phyloP scores from a whole-genome alignment of 2,888 invertebrate genomes.

The Euclidia mi region DNA sequence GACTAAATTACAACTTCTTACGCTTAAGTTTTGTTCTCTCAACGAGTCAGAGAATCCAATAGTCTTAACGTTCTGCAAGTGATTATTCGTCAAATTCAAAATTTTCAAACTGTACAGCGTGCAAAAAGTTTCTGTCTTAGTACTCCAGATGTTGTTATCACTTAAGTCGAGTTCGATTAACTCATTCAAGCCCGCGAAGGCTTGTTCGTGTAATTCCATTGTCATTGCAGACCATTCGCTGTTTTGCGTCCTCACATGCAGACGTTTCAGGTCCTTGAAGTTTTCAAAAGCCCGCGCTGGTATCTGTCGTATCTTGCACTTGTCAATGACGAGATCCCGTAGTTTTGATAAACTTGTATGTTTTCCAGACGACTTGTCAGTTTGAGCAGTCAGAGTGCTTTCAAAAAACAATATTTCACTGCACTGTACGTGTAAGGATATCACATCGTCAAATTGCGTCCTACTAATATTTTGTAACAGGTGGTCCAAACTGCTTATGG shows the following conservation, averaged over 20 bases:
- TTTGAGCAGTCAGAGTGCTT: slow-evolving; percentile 91
- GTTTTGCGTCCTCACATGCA: slow-evolving; percentile 93
- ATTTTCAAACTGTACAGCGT: slow-evolving; percentile 92
- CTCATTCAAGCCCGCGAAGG: slow-evolving; percentile 92
- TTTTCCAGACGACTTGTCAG: slow-evolving; percentile 83
- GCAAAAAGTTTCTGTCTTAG: slow-evolving; percentile 93
- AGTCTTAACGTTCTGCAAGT: slow-evolving; percentile 93
- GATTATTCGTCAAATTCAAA: slow-evolving; percentile 94
- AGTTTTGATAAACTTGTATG: slow-evolving; percentile 91
- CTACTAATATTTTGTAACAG: slow-evolving; percentile 92
- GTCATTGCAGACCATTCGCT: slow-evolving; percentile 95
- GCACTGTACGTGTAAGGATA: slow-evolving; percentile 92
- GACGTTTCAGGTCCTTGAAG: slow-evolving; percentile 91
- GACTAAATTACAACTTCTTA: slow-evolving; percentile 92
- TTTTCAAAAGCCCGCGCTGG: slow-evolving; percentile 92
- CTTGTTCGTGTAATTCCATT: slow-evolving; percentile 92
- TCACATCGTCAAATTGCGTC: slow-evolving; percentile 91
- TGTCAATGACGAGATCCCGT: slow-evolving; percentile 92
- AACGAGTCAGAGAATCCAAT: slow-evolving; percentile 93
- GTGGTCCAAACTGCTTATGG: slow-evolving; percentile 92
- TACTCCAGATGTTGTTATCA: slow-evolving; percentile 94
- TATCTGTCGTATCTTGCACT: slow-evolving; percentile 94
- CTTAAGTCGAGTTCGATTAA: slow-evolving; percentile 92
- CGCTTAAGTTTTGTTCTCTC: slow-evolving; percentile 88
- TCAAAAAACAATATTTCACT: slow-evolving; percentile 94